These are phyloP conservation scores for Phenganax stokvisi DNA, from an alignment of 92 coral and sea anemone genomes.

Conservation along the genomic window DNA sequence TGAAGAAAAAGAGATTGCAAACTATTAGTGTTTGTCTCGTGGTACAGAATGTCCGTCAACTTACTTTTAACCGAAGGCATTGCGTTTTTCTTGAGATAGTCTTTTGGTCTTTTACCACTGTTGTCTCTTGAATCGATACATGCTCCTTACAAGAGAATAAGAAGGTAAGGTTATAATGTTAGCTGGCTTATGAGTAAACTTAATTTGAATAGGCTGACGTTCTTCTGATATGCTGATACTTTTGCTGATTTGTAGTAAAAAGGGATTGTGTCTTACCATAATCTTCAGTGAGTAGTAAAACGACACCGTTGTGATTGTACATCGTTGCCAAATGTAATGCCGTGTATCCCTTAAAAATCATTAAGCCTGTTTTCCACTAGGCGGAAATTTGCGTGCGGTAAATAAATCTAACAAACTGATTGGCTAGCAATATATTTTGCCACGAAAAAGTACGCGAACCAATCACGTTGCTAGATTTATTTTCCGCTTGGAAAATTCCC, in stretches of 20 bases:
- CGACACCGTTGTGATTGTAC: slow-evolving; percentile 63
- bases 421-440: too few relatives aligned
- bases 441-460: too few relatives aligned
- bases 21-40: slow-evolving; percentile 25
- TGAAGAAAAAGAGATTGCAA: background rate
- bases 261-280: slow-evolving; percentile 52
- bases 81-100: slow-evolving; percentile 57
- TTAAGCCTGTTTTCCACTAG: too few relatives aligned
- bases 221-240: too few relatives aligned
- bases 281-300: slow-evolving; percentile 59
- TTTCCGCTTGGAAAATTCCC: too few relatives aligned
- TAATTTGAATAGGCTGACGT: too few relatives aligned
- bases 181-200: too few relatives aligned
- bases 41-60: background rate
- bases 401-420: too few relatives aligned
- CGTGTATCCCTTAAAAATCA: slow-evolving; percentile 71
- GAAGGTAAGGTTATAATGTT: too few relatives aligned
- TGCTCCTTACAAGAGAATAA: slow-evolving; percentile 47
- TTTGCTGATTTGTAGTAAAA: too few relatives aligned
- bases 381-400: too few relatives aligned
- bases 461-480: too few relatives aligned
- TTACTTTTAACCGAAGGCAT: slow-evolving; percentile 81
- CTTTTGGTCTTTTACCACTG: slow-evolving; percentile 81
- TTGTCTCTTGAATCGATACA: slow-evolving; percentile 66
- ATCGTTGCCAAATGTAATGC: slow-evolving; percentile 77